Evolutionary conservation across 2,113 vertebrate genomes (phyloP), one percentile per base, ranked within the genome.

Genomic region (Tricholaema leucomelas): DNA sequence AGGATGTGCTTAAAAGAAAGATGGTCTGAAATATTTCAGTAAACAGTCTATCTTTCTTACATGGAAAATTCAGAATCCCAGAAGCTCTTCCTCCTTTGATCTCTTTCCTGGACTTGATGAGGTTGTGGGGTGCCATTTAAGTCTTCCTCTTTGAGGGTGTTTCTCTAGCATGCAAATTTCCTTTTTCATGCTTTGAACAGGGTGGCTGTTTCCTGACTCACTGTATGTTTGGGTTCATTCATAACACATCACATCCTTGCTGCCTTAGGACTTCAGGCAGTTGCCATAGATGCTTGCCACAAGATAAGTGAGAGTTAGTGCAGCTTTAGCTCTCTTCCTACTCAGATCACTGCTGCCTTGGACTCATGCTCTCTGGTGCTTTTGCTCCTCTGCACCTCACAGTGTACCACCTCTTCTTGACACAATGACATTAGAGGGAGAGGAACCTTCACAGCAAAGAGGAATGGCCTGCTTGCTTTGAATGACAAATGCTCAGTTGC

Each of bases 11-110:
- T 81, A 64, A 77, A 77, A 72, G 76, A 61, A 80, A 61, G 60
- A 86, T 79, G 35, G 71, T 94, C 59, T 90, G 86, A 79, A 93
- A 91, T 38, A 65, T 90, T 82, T 65, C 64, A 52, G 80, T 82
- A 94, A 96, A 93, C 66, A 88, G 44, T 36, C 3, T 60, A 35
- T 38, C 69, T 88, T 82, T 87, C 35, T 38, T 28, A 17, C 10
- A 18, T 30, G 44, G 60, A 56, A 79, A 84, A 76, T 64, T 84
- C 31, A 35, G 48, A 13, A 40, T 61, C 11, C 24, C 38, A 50
- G 52, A 71, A 88, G 18, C n/a, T 90, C 38, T n/a, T 88, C 42
- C 23, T 75, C 15, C 38, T 58, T n/a, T 23, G 72, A 42, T 12
- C 20, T 48, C 24, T 50, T 54, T 48, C 63, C 48, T 81, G 63